phyloP scores from a whole-genome alignment of 2,797 vertebrate species.

The Malurus splendens region DNA sequence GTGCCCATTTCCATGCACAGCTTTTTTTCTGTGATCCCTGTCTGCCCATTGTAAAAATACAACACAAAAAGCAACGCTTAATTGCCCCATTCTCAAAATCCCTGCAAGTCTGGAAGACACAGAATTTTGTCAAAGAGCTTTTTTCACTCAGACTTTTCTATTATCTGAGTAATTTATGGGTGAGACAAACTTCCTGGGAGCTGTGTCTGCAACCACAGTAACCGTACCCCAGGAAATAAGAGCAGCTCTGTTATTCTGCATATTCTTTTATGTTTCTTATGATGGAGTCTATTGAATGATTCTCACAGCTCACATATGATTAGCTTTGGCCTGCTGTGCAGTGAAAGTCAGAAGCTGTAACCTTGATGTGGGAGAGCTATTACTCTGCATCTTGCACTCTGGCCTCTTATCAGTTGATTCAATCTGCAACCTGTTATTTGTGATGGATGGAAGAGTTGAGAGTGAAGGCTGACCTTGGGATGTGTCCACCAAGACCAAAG shows the following conservation, averaged over 20 bases:
- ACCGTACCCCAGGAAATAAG: background rate
- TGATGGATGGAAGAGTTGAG: background rate
- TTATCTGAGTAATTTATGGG: background rate
- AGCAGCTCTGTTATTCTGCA: background rate
- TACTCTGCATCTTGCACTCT: background rate
- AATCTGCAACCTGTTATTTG: slow-evolving; percentile 8
- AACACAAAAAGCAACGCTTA: background rate
- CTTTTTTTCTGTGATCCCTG: background rate
- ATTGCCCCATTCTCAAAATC: background rate
- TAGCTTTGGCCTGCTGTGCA: background rate
- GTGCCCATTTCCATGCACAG: background rate
- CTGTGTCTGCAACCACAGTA: background rate
- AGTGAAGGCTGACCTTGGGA: background rate
- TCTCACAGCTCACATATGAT: background rate
- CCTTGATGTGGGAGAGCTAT: background rate
- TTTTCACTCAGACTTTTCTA: background rate
- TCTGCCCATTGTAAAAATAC: background rate
- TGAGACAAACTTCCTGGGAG: background rate
- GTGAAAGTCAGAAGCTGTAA: background rate
- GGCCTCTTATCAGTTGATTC: background rate
- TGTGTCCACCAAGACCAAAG: background rate
- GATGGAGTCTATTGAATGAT: background rate
- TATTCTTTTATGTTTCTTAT: background rate
- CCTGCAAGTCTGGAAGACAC: background rate
- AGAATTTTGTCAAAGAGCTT: background rate